Evolutionary conservation across 2,888 invertebrate species (phyloP), one percentile per base, ranked within the genome.

Genomic region (Drepanosiphum platanoidis): DNA sequence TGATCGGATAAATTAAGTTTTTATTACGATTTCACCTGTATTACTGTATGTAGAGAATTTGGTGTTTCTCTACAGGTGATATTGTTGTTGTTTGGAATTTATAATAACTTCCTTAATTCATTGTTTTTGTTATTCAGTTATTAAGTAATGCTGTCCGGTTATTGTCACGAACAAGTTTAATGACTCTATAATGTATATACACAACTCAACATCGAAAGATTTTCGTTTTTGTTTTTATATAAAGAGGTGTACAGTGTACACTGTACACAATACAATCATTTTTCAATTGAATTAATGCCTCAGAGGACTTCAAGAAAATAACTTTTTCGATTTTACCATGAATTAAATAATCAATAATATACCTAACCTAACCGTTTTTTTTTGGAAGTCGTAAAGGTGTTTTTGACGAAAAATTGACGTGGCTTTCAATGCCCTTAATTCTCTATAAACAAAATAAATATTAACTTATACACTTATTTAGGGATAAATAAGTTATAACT

Each of bases 81-180:
- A n/a, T n/a, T 68, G 5, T 68, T 71, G 22, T 71, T 71, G 58
- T 81, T 81, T 39, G 22, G 71, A 58, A 18, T 79, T 27, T 27
- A 61, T 30, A 68, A 68, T 3, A 11, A 70, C 39, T 81, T 71
- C 71, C 81, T 71, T 30, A n/a, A 32, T 71, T 39, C 36, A 18
- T 52, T 81, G 81, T 81, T 81, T n/a, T 58, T 81, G 81, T 71
- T 58, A 39, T 58, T 39, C 22, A 22, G 8, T 52, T 52, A 52
- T 52, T 52, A 52, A 52, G 22, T 52, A 61, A 61, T 61, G 9
- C 66, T 27, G 52, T 52, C 18, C 15, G 32, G 46, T 78, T n/a
- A n/a, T n/a, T 66, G 78, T 34, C 79, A 80, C 68, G 68, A 52
- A 46, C 52, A 46, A 79, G 79, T 79, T 79, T 79, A 68, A 80